These are phyloP conservation scores for Anguilla pacifica DNA, from an alignment of 2,797 vertebrate species.

Conservation along the genomic window DNA sequence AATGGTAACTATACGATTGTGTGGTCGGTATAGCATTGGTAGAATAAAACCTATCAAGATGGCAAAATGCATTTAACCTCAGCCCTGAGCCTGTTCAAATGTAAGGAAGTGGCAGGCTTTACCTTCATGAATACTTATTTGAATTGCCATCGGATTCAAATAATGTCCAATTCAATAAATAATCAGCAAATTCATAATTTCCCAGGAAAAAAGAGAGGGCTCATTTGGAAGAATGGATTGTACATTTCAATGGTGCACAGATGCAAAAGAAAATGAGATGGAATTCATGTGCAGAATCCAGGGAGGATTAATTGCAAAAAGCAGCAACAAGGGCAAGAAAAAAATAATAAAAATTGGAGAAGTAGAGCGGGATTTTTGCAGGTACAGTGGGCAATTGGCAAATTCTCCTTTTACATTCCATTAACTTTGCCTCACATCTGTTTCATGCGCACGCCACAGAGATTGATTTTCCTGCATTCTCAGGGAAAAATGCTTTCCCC, in stretches of 20 bases:
- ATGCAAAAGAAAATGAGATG: neutral
- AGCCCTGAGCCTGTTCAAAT: neutral
- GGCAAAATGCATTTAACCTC: constrained; percentile 1
- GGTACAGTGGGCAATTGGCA: neutral
- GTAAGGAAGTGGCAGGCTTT: neutral
- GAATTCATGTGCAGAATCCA: neutral
- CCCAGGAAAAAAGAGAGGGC: neutral
- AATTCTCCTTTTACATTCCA: neutral
- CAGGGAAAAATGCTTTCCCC: neutral
- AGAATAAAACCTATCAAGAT: neutral
- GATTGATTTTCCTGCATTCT: neutral
- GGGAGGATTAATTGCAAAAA: neutral
- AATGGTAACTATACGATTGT: neutral
- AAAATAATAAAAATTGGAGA: neutral
- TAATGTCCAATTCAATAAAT: neutral
- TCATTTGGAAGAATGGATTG: neutral
- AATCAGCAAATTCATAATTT: neutral
- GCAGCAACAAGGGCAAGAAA: neutral
- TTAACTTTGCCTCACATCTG: constrained; percentile 10
- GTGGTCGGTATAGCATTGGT: neutral
- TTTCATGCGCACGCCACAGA: neutral
- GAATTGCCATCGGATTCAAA: neutral
- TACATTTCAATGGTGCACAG: neutral
- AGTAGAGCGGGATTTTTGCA: neutral
- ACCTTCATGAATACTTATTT: constrained; percentile 14